phyloP scores from a whole-genome alignment of 2,888 invertebrate species.

The Callyntrura guangdongensis region DNA sequence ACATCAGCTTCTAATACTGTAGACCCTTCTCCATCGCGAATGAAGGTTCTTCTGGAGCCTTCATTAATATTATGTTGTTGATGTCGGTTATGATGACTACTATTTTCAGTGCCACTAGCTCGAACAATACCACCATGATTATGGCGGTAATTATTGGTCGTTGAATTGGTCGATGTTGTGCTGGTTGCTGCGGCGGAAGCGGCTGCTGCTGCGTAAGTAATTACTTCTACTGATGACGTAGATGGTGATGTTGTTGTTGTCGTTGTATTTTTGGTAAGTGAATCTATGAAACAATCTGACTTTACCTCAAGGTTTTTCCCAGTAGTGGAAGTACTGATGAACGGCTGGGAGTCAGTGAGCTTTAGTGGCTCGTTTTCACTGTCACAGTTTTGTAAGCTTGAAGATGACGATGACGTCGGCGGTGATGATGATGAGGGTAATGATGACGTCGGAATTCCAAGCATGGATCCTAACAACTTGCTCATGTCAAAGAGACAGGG shows the following conservation, averaged over 20 bases:
- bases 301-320: not conserved
- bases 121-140: not conserved
- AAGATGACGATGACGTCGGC: not conserved
- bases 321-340: not conserved
- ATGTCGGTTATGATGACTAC: not conserved
- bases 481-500: constrained; percentile 68
- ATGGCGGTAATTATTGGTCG: constrained; percentile 9
- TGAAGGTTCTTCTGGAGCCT: constrained; percentile 71
- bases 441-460: constrained; percentile 64
- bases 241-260: not conserved
- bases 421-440: constrained; percentile 26
- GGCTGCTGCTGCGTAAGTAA: constrained; percentile 59
- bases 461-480: constrained; percentile 67
- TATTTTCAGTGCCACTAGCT: constrained; percentile 50
- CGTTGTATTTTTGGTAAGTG: not conserved
- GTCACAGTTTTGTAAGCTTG: not conserved
- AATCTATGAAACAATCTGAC: not conserved
- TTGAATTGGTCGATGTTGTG: not conserved
- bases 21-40: constrained; percentile 51
- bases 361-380: not conserved
- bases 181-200: constrained; percentile 48
- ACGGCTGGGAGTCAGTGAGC: not conserved
- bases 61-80: constrained; percentile 43
- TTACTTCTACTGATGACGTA: not conserved
- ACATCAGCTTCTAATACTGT: not conserved